phyloP scores from a whole-genome alignment of 2,113 vertebrate genomes.

The Cygnus buccinator region DNA sequence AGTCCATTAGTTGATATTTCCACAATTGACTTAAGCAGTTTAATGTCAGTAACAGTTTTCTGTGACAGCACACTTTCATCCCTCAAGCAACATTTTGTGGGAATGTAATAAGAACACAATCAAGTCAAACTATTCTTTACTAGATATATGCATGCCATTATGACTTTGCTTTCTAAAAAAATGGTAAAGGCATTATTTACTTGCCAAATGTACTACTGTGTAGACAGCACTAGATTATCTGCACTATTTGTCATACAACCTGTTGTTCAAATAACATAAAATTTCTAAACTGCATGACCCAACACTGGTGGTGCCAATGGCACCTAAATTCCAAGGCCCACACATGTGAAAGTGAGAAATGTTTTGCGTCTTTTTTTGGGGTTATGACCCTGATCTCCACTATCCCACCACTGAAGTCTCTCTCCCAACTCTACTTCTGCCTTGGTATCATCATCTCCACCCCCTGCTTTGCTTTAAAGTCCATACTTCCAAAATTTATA shows the following conservation, averaged over 20 bases:
- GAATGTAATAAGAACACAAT: not conserved
- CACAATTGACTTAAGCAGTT: not conserved
- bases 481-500: not conserved
- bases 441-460: not conserved
- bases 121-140: not conserved
- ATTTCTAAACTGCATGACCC: not conserved
- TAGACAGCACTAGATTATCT: not conserved
- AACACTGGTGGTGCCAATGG: not conserved
- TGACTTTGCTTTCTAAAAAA: not conserved
- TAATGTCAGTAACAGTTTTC: not conserved
- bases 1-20: not conserved
- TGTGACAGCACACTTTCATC: not conserved
- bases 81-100: not conserved
- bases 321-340: not conserved
- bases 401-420: not conserved
- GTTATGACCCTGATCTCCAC: not conserved
- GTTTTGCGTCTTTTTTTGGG: not conserved
- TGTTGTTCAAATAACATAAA: not conserved
- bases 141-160: too few relatives aligned
- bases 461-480: not conserved
- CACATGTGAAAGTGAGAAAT: not conserved
- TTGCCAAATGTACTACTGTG: not conserved
- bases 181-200: not conserved
- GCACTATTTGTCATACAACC: not conserved
- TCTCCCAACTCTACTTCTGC: accelerated